These are phyloP conservation scores for Diarsia brunnea DNA, from an alignment of 2,888 invertebrate species.

Conservation along the genomic window DNA sequence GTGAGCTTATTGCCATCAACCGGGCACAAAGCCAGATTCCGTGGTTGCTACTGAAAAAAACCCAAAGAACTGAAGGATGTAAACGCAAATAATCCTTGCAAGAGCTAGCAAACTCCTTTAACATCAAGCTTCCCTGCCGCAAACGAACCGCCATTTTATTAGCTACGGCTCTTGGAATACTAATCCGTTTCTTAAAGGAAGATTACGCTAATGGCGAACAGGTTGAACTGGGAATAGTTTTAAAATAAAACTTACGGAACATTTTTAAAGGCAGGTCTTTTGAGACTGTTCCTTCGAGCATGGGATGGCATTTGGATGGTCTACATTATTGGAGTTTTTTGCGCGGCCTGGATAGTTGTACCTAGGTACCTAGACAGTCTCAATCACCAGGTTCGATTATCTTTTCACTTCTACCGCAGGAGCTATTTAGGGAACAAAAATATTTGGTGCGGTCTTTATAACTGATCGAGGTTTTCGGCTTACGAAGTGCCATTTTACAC, in stretches of 20 bases:
- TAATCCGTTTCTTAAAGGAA: conserved; percentile 18
- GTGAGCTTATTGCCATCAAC: too few species aligned
- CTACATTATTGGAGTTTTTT: background rate
- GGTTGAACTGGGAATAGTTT: conserved; percentile 26
- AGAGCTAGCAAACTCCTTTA: conserved; percentile 13
- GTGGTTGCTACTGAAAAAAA: background rate
- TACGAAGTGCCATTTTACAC: background rate
- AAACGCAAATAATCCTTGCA: background rate
- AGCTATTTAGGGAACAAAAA: background rate
- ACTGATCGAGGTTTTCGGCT: background rate
- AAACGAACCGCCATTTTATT: conserved; percentile 40
- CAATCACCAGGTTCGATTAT: background rate
- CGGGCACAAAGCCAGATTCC: too few species aligned
- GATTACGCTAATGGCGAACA: conserved; percentile 15
- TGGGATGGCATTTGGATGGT: background rate
- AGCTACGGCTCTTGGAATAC: conserved; percentile 28
- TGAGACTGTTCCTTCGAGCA: background rate
- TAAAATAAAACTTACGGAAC: conserved; percentile 3
- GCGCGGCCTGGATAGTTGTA: background rate
- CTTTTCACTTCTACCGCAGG: background rate
- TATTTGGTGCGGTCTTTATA: background rate
- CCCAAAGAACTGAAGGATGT: background rate
- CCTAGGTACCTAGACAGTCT: too few species aligned
- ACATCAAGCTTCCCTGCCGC: conserved; percentile 6
- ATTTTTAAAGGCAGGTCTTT: background rate